A percentile compares a stretch with the other conserved stretches of the same genome.
Evolutionary conservation across 2,888 invertebrate genomes (phyloP).

Genomic region (Scaptomyza flava): DNA sequence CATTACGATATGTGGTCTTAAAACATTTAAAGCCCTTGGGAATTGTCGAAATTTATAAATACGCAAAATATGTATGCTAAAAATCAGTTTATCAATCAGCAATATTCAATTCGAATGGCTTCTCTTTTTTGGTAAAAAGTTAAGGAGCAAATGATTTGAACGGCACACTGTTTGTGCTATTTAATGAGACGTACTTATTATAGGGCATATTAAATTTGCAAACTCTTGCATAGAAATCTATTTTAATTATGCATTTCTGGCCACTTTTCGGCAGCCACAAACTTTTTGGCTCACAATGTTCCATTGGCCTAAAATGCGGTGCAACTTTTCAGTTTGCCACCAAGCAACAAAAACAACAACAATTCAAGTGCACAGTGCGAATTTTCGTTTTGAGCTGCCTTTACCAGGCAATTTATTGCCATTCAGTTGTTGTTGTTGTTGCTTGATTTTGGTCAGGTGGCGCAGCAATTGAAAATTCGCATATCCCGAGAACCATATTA

Average conservation of each 20-base stretch:
- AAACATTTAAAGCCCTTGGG: background rate
- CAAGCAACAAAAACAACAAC: constrained; percentile 3
- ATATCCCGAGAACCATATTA: constrained; percentile 17
- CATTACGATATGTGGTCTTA: background rate
- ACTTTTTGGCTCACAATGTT: constrained; percentile 13
- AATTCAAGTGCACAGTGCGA: constrained; percentile 28
- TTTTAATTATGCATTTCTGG: constrained; percentile 50
- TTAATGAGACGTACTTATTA: background rate
- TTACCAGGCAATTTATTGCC: constrained; percentile 10
- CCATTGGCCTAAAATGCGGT: constrained; percentile 27
- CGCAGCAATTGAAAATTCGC: constrained; percentile 27
- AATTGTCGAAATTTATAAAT: background rate
- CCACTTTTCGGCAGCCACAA: constrained; percentile 32
- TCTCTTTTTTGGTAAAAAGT: background rate
- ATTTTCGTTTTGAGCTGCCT: constrained; percentile 31
- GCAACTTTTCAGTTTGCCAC: constrained; percentile 10
- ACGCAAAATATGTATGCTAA: background rate
- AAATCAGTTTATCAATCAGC: constrained; percentile 2
- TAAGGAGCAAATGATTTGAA: constrained; percentile 21
- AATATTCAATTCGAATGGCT: no score
- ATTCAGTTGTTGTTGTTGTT: background rate
- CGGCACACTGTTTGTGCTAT: no score
- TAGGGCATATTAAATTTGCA: constrained; percentile 17
- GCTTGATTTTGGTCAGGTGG: constrained; percentile 23
- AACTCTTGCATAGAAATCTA: constrained; percentile 44